Evolutionary conservation across 2,888 invertebrate genomes (phyloP).

Genomic region (Ichneumon xanthorius): DNA sequence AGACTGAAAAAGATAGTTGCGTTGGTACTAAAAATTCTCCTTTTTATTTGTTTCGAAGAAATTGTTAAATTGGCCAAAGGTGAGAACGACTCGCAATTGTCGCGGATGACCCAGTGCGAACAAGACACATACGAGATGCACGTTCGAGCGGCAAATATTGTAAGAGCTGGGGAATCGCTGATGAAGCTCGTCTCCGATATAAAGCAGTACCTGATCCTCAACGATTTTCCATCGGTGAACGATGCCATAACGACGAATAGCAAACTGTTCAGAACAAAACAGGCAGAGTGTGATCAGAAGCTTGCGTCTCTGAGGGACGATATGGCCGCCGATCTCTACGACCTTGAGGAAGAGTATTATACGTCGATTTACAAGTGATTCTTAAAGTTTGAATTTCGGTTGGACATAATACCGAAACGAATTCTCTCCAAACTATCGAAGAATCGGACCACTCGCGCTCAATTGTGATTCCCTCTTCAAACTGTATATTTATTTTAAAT

Average conservation of each 20-base stretch:
- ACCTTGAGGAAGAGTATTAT: conserved; percentile 97
- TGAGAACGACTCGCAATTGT: conserved; percentile 95
- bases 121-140: conserved; percentile 99
- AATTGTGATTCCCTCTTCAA: conserved; percentile 62
- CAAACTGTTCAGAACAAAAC: conserved; percentile 94
- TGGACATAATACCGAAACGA: background rate
- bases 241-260: conserved; percentile 98
- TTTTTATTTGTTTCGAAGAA: conserved; percentile 87
- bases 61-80: conserved; percentile 95
- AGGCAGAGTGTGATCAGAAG: conserved; percentile 97
- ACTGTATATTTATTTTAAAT: conserved; percentile 76
- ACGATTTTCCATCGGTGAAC: conserved; percentile 99
- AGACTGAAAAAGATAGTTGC: conserved; percentile 3
- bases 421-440: background rate
- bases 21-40: conserved; percentile 8
- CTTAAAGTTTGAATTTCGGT: background rate
- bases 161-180: conserved; percentile 97
- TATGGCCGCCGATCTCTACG: conserved; percentile 97
- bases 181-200: conserved; percentile 99
- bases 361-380: conserved; percentile 92
- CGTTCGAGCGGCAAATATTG: conserved; percentile 98
- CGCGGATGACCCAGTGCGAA: conserved; percentile 96
- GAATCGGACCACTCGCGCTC: conserved; percentile 44
- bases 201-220: conserved; percentile 98
- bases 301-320: conserved; percentile 96